phyloP scores from a whole-genome alignment of 2,888 invertebrate species.

The Plemyria rubiginata region DNA sequence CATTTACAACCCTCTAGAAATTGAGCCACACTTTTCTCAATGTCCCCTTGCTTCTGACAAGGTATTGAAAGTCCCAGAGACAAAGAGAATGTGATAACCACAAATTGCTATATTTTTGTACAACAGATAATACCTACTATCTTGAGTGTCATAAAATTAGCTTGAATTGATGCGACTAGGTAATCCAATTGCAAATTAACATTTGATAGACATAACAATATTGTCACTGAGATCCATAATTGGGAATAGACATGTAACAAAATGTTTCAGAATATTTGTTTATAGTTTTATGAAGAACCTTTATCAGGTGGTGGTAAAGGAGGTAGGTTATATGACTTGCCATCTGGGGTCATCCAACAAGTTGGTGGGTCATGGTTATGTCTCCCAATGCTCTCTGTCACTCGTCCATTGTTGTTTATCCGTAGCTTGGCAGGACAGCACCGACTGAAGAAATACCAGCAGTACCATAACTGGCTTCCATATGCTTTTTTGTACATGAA shows the following conservation, averaged over 20 bases:
- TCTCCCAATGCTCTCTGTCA: conserved; percentile 76
- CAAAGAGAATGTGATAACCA: conserved; percentile 2
- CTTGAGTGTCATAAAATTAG: background rate
- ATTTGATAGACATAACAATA: background rate
- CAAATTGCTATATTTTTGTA: conserved; percentile 2
- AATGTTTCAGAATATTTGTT: conserved; percentile 55
- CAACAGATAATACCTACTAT: background rate
- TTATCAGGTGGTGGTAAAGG: conserved; percentile 61
- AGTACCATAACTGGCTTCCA: conserved; percentile 82
- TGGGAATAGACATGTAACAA: conserved; percentile 21
- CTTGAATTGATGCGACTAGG: background rate
- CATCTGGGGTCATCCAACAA: conserved; percentile 81
- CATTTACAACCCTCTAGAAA: background rate
- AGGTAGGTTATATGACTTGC: conserved; percentile 76
- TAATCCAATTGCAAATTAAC: background rate
- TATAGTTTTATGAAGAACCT: conserved; percentile 51
- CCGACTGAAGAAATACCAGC: conserved; percentile 81
- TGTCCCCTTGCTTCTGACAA: background rate
- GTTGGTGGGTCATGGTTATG: conserved; percentile 81
- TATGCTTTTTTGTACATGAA: conserved; percentile 82
- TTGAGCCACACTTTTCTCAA: background rate
- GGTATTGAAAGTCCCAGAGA: background rate
- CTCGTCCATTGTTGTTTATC: conserved; percentile 76
- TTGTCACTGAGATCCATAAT: conserved; percentile 13
- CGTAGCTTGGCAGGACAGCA: conserved; percentile 79